These are phyloP conservation scores for Gymnothorax reevesii DNA, from an alignment of 2,797 vertebrate genomes.

Conservation along the genomic window DNA sequence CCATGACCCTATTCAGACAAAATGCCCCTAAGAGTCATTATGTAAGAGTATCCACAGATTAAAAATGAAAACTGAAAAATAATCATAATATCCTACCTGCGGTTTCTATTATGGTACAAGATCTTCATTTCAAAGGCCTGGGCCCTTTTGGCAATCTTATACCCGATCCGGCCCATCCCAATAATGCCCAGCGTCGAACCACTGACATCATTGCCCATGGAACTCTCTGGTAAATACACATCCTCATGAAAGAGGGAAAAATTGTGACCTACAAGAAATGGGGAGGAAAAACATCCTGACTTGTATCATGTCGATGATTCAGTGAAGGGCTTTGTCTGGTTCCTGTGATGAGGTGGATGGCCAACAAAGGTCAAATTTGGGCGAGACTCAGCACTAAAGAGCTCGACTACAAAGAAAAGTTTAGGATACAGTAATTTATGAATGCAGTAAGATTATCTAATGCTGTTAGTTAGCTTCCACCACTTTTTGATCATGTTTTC, in stretches of 20 bases:
- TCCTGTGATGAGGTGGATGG: neutral
- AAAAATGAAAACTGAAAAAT: neutral
- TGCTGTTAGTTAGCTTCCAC: neutral
- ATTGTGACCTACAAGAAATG: slow-evolving; percentile 59
- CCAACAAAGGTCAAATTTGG: neutral
- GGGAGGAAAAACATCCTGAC: neutral
- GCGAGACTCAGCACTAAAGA: neutral
- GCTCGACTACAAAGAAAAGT: neutral
- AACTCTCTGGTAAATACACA: slow-evolving; percentile 51
- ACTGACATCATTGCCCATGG: slow-evolving; percentile 68
- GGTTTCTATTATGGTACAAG: slow-evolving; percentile 76
- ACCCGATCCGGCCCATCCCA: slow-evolving; percentile 78
- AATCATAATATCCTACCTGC: slow-evolving; percentile 62
- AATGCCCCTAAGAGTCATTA: neutral
- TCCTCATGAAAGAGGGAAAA: slow-evolving; percentile 62
- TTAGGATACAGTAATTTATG: neutral
- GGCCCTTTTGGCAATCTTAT: slow-evolving; percentile 74
- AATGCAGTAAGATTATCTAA: neutral
- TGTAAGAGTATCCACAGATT: neutral
- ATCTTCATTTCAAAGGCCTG: slow-evolving; percentile 80
- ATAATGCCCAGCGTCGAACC: slow-evolving; percentile 75
- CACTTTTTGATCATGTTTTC: neutral
- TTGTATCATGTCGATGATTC: neutral
- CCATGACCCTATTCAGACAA: neutral
- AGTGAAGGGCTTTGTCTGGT: neutral